Percentiles rank a stretch among this genome's conserved stretches.
phyloP scores from a whole-genome alignment of 2,113 vertebrate species.

The Hippopotamus amphibius region DNA sequence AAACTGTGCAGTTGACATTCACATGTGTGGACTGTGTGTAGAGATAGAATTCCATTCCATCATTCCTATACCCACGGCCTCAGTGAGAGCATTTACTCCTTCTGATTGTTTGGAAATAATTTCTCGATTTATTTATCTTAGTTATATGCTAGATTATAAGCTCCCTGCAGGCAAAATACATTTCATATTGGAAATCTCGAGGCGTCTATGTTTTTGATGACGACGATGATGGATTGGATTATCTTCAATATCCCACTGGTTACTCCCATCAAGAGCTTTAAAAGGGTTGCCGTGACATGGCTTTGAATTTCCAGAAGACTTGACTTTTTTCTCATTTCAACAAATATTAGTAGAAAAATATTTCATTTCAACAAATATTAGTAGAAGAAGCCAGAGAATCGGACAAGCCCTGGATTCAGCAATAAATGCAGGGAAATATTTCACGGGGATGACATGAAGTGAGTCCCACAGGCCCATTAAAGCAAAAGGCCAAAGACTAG shows the following conservation, averaged over 20 bases:
- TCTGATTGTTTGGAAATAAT: not conserved
- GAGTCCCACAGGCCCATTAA: not conserved
- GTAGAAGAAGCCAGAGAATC: not conserved
- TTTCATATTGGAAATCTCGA: not conserved
- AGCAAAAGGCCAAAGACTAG: not conserved
- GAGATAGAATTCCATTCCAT: not conserved
- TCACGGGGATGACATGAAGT: not conserved
- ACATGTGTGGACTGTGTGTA: not conserved
- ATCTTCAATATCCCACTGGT: not conserved
- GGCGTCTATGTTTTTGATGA: not conserved
- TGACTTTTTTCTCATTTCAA: not conserved
- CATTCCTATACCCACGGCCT: not conserved
- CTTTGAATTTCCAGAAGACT: not conserved
- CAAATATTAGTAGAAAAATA: conserved; percentile 32
- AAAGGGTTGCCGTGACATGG: not conserved
- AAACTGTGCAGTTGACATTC: not conserved
- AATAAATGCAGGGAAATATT: not conserved
- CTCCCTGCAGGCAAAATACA: not conserved
- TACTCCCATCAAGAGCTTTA: not conserved
- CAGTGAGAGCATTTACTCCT: not conserved
- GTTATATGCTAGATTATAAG: not conserved
- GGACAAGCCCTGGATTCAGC: not conserved
- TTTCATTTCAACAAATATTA: conserved; percentile 4
- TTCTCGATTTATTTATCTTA: not conserved
- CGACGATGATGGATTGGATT: not conserved